Conservation (phyloP, 2,113 vertebrate species). For the Lipotes vexillifer region DNA sequence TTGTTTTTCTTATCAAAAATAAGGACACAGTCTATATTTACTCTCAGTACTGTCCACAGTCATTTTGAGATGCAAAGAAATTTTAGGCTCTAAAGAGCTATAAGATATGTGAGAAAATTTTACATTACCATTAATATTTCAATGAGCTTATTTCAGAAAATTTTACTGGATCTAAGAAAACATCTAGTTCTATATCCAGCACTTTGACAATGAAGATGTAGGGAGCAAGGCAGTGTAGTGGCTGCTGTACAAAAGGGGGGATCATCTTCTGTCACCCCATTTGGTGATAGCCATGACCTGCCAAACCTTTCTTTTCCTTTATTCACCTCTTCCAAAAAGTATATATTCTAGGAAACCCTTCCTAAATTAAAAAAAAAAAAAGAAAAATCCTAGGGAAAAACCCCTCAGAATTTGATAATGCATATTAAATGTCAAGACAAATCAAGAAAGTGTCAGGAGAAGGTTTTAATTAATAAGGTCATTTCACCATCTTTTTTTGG, state of each 20-base stretch:
- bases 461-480: background rate
- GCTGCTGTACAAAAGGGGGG: fast-evolving
- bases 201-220: background rate
- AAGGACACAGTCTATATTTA: background rate
- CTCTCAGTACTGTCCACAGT: background rate
- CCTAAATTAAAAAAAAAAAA: background rate
- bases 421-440: background rate
- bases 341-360: background rate
- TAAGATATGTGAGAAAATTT: background rate
- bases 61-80: background rate
- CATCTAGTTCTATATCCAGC: background rate
- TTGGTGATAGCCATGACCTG: background rate
- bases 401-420: background rate
- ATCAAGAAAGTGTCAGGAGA: background rate
- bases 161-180: background rate
- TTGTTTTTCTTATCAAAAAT: background rate
- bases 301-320: background rate
- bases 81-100: background rate
- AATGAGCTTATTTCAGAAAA: background rate
- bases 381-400: background rate
- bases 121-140: background rate
- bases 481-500: background rate
- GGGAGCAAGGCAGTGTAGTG: fast-evolving
- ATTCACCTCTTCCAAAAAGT: background rate
- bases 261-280: fast-evolving